phyloP scores from a whole-genome alignment of 2,888 invertebrate species.

The Megastigmus dorsalis region DNA sequence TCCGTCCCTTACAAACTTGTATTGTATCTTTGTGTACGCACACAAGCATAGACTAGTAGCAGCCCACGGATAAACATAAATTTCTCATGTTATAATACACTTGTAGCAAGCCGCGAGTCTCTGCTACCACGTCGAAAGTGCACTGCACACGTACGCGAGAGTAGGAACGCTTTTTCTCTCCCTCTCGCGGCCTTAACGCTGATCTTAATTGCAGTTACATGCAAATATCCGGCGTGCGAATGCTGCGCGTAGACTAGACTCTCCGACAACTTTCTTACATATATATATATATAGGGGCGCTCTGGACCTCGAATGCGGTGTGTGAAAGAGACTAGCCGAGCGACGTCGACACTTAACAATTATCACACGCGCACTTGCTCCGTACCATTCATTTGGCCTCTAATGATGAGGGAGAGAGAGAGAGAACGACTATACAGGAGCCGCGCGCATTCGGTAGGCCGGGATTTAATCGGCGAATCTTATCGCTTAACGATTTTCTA shows the following conservation, averaged over 20 bases:
- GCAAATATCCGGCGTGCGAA: conserved; percentile 62
- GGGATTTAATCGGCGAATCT: conserved; percentile 43
- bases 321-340: not conserved
- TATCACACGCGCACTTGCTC: conserved; percentile 35
- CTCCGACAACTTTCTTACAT: not conserved
- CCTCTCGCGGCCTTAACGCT: conserved; percentile 53
- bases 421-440: too few species aligned
- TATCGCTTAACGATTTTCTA: conserved; percentile 38
- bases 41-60: too few species aligned
- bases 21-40: too few species aligned
- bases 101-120: too few species aligned
- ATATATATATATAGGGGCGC: too few species aligned
- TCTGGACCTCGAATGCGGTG: too few species aligned
- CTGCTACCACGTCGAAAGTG: too few species aligned
- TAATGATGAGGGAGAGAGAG: conserved; percentile 13
- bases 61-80: too few species aligned
- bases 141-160: too few species aligned
- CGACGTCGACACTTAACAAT: conserved; percentile 25
- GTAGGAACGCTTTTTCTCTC: conserved; percentile 21
- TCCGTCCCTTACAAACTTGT: not conserved
- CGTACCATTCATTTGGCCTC: conserved; percentile 8
- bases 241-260: not conserved
- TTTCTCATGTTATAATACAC: too few species aligned
- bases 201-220: conserved; percentile 67
- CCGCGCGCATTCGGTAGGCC: too few species aligned